Evolutionary conservation across 2,888 invertebrate genomes (phyloP), one percentile per base, ranked within the genome.

Genomic region (Apodemia mormo): DNA sequence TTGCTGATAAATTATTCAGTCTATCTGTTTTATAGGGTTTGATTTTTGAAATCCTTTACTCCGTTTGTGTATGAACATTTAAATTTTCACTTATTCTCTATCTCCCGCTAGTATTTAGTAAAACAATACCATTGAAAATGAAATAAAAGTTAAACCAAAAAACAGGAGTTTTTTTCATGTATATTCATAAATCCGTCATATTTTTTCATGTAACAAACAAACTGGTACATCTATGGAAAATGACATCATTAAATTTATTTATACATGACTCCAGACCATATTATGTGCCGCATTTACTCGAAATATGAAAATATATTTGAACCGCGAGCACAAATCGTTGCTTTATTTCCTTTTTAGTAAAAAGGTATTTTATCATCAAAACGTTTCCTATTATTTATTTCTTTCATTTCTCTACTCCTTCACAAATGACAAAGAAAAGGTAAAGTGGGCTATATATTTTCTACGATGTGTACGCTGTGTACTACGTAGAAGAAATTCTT

Each of bases 391-490:
- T 68, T 68, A 74, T 70, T 69, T 70, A 68, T 64, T 65, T 58
- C 29, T 45, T 40, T 37, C 66, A 54, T 69, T 71, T 72, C 69
- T 56, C 64, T 70, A 66, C 66, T 65, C 70, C 65, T 69, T 72
- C 69, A 70, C 64, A 68, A 71, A 72, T 70, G 70, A 75, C 70
- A 70, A 75, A 70, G 72, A 68, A 66, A 58, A 69, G 68, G 71
- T 70, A 74, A 70, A 58, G 58, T 58, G 58, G 58, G 58, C 30
- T 14, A 58, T 58, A 33, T 58, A 12, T 49, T 14, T 49, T 45
- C 5, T 49, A 14, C 12, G 49, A 49, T 4, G 49, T 45, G 45
- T 14, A 49, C 14, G 14, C 49, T 49, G 5, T 49, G 49, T 49
- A 49, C 14, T 49, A 4, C 1, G 49, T 37, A 7, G 2, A 10